Evolutionary conservation across 2,888 invertebrate genomes (phyloP).

Genomic region (Julus scandinavius): DNA sequence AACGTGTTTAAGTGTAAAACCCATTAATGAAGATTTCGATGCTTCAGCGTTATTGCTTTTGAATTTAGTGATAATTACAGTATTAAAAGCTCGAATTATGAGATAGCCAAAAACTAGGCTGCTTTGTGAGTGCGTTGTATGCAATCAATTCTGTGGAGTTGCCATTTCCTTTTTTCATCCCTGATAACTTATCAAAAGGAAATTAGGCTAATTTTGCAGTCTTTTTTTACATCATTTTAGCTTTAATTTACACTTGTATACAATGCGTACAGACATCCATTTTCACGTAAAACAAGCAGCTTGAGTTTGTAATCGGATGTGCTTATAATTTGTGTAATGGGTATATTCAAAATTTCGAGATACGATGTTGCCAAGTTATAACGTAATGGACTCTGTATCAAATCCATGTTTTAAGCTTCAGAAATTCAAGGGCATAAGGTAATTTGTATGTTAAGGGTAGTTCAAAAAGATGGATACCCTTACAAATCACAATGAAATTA

Average conservation of each 20-base stretch:
- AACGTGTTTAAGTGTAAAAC: too few species aligned
- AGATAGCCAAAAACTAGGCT: background rate
- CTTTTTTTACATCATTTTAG: background rate
- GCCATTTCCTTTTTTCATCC: slow-evolving; percentile 12
- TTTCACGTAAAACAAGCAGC: slow-evolving; percentile 4
- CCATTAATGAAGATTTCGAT: background rate
- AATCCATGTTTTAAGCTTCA: background rate
- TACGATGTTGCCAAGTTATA: slow-evolving; percentile 36
- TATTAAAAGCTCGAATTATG: background rate
- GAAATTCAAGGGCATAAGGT: background rate
- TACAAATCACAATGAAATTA: background rate
- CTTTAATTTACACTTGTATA: slow-evolving; percentile 8
- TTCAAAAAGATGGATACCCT: background rate
- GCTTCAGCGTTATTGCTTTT: background rate
- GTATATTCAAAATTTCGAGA: background rate
- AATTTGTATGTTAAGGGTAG: too few species aligned
- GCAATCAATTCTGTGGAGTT: background rate
- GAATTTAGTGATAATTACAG: slow-evolving; percentile 12
- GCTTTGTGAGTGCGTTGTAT: background rate
- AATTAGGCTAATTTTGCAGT: background rate
- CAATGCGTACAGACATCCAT: background rate
- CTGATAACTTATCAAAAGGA: background rate
- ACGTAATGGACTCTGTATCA: background rate
- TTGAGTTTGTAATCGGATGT: slow-evolving; percentile 9
- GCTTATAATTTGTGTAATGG: slow-evolving; percentile 25